Evolutionary conservation across 1,140 invertebrate species (phyloP), one percentile per base, ranked within the genome.

Genomic region (Drosophila equinoxialis): DNA sequence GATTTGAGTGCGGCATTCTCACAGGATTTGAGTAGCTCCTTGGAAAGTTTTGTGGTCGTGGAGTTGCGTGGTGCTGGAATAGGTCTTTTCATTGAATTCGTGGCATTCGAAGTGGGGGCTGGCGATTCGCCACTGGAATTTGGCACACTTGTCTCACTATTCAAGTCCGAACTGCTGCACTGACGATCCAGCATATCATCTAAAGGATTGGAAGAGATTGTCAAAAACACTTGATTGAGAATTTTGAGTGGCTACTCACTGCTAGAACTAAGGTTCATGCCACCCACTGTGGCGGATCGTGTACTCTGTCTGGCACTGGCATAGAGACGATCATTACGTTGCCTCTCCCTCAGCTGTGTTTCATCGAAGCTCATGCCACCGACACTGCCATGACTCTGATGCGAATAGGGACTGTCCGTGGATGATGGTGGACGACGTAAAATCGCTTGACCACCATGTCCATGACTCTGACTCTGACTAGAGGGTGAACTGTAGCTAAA

Each of bases 341-440:
- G 90, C 0, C 90, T 74, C 7, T 91, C 90, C 14, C 82, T 45
- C 39, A 91, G 57, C 17, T 91, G 90, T 1, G 86, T 85, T 66
- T 91, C 90, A 54, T 91, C 90, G 51, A 91, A 91, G 62, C 90
- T 91, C 81, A 91, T 91, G 14, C 90, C 90, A 3, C 90, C 85
- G 0, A 91, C 90, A 59, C 90, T 91, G 20, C 90, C 90, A 13
- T 91, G 90, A 45, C 90, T 91, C 45, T 91, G 90, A 59, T 91
- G 90, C 0, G 85, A 90, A 23, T 90, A 84, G 7, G 90, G 90
- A 75, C 85, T 91, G 5, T 91, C 90, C 20, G 66, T 86, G n/a
- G 90, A 66, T 1, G 85, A 66, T 1, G 85, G 90, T 26, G 78
- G 79, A 2, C 81, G 80, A 0, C 83, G 76, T 6, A 79, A 14